These are phyloP conservation scores for Carcinoscorpius rotundicauda DNA, from an alignment of 1,140 invertebrate genomes.

Conservation along the genomic window DNA sequence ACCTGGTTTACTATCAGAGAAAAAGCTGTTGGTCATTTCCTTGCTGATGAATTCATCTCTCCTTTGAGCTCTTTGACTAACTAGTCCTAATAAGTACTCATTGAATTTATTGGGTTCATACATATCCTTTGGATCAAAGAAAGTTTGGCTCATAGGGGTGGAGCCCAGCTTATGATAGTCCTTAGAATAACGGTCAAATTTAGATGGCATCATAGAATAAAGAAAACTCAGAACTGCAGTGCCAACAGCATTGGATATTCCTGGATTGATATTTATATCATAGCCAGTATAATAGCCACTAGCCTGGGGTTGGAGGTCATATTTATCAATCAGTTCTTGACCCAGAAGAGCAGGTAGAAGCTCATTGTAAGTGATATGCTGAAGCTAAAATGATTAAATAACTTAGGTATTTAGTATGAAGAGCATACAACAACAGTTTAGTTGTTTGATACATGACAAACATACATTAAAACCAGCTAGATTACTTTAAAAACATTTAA, in stretches of 20 bases:
- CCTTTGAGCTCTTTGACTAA: conserved; percentile 36
- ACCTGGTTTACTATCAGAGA: conserved; percentile 29
- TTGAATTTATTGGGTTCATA: conserved; percentile 41
- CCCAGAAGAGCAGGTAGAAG: conserved; percentile 42
- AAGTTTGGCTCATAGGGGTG: conserved; percentile 39
- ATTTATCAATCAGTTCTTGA: conserved; percentile 46
- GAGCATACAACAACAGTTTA: no score
- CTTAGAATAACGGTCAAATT: conserved; percentile 36
- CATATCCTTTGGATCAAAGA: conserved; percentile 43
- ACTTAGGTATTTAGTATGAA: not conserved
- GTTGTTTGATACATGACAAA: no score
- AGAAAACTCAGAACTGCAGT: conserved; percentile 55
- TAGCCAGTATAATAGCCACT: conserved; percentile 59
- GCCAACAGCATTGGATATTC: conserved; percentile 59
- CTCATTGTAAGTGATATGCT: conserved; percentile 42
- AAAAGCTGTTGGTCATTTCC: conserved; percentile 41
- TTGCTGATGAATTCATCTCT: conserved; percentile 39
- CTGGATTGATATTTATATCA: conserved; percentile 62
- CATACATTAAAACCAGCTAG: no score
- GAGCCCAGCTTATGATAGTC: conserved; percentile 41
- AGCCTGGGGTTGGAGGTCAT: conserved; percentile 47
- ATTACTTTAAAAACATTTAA: no score
- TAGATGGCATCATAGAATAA: conserved; percentile 52
- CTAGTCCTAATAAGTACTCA: conserved; percentile 36
- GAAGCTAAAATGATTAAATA: conserved; percentile 30